phyloP scores from a whole-genome alignment of 92 coral and sea anemone species.

The Porites cylindrica region DNA sequence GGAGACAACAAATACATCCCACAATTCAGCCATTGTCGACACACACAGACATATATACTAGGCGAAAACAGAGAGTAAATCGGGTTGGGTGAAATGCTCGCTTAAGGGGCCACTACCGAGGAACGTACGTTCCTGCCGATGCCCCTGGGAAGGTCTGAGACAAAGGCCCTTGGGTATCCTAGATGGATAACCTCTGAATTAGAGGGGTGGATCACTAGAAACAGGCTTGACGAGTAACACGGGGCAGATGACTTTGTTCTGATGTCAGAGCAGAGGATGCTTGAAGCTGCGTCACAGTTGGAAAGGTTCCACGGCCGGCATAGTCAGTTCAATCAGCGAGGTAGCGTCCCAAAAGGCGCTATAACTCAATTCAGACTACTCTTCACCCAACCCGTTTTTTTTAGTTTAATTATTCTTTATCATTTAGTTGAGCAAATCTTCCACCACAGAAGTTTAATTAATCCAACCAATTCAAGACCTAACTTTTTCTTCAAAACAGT shows the following conservation, averaged over 20 bases:
- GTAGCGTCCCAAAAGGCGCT: constrained; percentile 74
- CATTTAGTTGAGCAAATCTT: background rate
- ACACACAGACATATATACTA: background rate
- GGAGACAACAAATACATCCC: constrained; percentile 1
- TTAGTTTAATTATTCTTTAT: background rate
- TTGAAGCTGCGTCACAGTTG: constrained; percentile 97
- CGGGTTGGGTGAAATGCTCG: constrained; percentile 99
- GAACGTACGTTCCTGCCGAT: constrained; percentile 80
- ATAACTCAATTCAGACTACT: constrained; percentile 99
- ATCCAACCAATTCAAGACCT: background rate
- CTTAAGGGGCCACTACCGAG: constrained; percentile 98
- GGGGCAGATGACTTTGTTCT: constrained; percentile 76
- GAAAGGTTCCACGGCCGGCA: constrained; percentile 98
- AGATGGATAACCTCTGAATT: constrained; percentile 90
- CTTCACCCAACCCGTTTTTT: constrained; percentile 83
- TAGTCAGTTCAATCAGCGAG: constrained; percentile 99
- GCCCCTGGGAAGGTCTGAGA: constrained; percentile 99
- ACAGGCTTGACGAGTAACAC: constrained; percentile 94
- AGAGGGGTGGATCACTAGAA: constrained; percentile 96
- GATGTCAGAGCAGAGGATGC: constrained; percentile 76
- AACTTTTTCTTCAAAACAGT: no score
- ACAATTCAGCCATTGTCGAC: constrained; percentile 16
- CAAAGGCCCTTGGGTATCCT: constrained; percentile 81
- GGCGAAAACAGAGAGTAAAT: background rate
- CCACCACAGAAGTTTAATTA: background rate